Conservation (phyloP, 35 echinoderm and acorn worm species). For the Lytechinus variegatus region DNA sequence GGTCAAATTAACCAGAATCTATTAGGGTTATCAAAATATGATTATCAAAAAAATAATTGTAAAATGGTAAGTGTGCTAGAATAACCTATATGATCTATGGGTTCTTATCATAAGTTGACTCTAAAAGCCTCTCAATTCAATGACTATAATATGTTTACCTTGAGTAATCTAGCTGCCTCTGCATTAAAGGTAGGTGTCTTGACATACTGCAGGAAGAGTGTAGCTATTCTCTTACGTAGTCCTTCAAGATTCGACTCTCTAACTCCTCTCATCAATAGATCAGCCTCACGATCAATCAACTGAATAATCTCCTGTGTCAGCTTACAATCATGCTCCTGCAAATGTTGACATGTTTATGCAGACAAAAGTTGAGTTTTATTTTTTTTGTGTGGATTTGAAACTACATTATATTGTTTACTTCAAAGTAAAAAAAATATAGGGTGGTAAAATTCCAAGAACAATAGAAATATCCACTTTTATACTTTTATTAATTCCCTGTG, state of each 20-base stretch:
- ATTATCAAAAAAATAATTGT: too few relatives aligned
- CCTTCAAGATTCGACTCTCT: constrained; percentile 91
- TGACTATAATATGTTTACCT: constrained; percentile 53
- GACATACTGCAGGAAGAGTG: constrained; percentile 93
- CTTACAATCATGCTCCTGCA: constrained; percentile 97
- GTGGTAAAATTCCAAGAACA: too few relatives aligned
- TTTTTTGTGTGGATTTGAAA: not conserved
- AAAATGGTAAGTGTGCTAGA: too few relatives aligned
- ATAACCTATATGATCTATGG: too few relatives aligned
- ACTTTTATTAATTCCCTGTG: too few relatives aligned
- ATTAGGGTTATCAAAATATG: too few relatives aligned
- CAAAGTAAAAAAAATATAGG: too few relatives aligned
- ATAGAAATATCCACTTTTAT: too few relatives aligned
- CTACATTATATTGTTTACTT: too few relatives aligned
- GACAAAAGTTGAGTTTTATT: not conserved
- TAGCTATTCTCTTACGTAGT: constrained; percentile 87
- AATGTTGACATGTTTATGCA: not conserved
- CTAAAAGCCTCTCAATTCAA: too few relatives aligned
- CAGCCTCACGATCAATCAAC: constrained; percentile 94
- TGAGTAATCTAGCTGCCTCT: constrained; percentile 93
- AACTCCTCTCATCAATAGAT: constrained; percentile 92
- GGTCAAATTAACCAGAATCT: too few relatives aligned
- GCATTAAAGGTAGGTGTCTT: constrained; percentile 95
- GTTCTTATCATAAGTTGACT: too few relatives aligned
- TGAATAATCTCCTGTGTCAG: constrained; percentile 96